phyloP scores from a whole-genome alignment of 2,113 vertebrate genomes.

The Bubo blakistoni region DNA sequence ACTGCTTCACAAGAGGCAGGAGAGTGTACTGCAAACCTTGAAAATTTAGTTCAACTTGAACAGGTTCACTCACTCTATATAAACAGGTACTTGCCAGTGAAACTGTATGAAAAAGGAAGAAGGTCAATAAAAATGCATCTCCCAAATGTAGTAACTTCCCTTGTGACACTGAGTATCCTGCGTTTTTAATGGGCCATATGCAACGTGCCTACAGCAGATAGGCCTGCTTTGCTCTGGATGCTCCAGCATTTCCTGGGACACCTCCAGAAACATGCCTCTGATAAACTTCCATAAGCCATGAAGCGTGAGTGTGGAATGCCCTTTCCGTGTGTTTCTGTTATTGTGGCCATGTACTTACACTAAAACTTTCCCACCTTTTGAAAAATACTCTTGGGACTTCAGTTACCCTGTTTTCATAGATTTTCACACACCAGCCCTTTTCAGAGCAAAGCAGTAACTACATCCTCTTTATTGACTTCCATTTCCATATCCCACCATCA shows the following conservation, averaged over 20 bases:
- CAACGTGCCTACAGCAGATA: background rate
- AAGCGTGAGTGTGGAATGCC: background rate
- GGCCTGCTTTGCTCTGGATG: background rate
- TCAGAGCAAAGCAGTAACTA: background rate
- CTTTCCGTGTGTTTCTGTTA: background rate
- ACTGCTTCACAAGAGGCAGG: background rate
- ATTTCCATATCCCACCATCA: background rate
- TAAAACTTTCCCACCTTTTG: background rate
- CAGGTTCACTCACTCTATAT: background rate
- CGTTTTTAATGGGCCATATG: background rate
- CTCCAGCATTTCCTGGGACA: background rate
- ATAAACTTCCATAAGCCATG: background rate
- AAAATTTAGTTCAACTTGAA: background rate
- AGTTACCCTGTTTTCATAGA: background rate
- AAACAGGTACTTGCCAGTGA: background rate
- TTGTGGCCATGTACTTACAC: background rate
- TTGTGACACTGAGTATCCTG: background rate
- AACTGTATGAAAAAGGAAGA: background rate
- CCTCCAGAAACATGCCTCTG: background rate
- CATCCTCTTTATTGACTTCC: background rate
- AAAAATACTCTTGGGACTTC: background rate
- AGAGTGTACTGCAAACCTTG: background rate
- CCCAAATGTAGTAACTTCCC: background rate
- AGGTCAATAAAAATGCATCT: background rate
- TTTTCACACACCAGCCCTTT: background rate